Evolutionary conservation across 23 tunicate genomes (phyloP).

Genomic region (Clavelina lepadiformis): DNA sequence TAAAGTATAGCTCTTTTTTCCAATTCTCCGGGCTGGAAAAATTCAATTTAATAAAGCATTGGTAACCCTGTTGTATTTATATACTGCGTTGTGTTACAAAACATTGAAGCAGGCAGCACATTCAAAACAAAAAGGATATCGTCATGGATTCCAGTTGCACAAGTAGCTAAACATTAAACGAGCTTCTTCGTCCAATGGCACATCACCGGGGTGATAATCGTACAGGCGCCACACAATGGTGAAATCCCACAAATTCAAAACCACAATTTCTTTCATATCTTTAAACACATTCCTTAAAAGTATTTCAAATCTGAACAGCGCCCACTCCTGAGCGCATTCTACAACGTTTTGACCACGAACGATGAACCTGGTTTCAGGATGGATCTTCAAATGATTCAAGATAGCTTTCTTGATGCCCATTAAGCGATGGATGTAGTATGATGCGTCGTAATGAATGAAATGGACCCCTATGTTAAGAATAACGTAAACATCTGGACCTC

Average conservation of each 20-base stretch:
- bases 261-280: neutral
- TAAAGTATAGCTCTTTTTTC: no score
- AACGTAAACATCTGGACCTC: slow-evolving; percentile 29
- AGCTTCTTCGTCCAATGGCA: slow-evolving; percentile 7
- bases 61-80: no score
- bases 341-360: slow-evolving; percentile 21
- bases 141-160: slow-evolving; percentile 1
- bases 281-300: slow-evolving; percentile 6
- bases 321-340: neutral
- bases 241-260: slow-evolving; percentile 39
- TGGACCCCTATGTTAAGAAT: slow-evolving; percentile 31
- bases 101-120: no score
- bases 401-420: slow-evolving; percentile 14
- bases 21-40: no score
- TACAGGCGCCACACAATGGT: slow-evolving; percentile 15
- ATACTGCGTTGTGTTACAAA: no score
- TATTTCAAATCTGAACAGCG: slow-evolving; percentile 9
- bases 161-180: slow-evolving; percentile 10
- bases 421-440: slow-evolving; percentile 14
- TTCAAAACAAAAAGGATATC: no score
- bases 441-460: slow-evolving; percentile 13
- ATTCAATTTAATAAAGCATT: no score
- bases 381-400: neutral
- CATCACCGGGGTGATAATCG: slow-evolving; percentile 11
- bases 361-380: slow-evolving; percentile 19